Conservation (phyloP, 2,888 invertebrate species). For the Eupithecia abbreviata region DNA sequence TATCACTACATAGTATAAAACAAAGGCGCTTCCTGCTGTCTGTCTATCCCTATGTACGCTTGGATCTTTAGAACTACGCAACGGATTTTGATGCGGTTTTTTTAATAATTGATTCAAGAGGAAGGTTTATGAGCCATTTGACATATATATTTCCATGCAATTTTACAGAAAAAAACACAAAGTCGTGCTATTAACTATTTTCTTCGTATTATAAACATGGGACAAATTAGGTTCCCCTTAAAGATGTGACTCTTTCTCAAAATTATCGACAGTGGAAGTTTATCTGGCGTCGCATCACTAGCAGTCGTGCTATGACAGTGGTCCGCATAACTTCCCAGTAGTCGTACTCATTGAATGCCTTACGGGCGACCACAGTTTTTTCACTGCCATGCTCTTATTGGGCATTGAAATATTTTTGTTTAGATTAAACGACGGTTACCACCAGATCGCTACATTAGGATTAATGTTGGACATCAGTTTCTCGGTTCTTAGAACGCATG, state of each 20-base stretch:
- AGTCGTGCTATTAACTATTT: neutral
- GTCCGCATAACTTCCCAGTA: constrained; percentile 78
- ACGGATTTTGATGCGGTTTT: too few relatives aligned
- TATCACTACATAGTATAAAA: too few relatives aligned
- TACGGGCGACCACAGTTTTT: constrained; percentile 74
- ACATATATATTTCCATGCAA: neutral
- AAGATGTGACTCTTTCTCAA: neutral
- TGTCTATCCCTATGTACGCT: too few relatives aligned
- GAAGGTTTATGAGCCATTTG: too few relatives aligned
- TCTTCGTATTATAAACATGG: neutral
- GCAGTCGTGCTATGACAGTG: constrained; percentile 80
- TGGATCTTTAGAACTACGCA: too few relatives aligned
- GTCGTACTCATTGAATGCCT: constrained; percentile 79
- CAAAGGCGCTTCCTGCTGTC: too few relatives aligned
- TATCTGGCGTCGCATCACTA: constrained; percentile 60
- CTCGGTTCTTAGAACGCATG: constrained; percentile 58
- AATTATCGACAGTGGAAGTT: constrained; percentile 45
- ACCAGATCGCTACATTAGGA: constrained; percentile 79
- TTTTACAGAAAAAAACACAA: neutral
- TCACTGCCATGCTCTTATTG: constrained; percentile 77
- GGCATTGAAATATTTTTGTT: constrained; percentile 82
- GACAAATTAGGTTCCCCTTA: neutral
- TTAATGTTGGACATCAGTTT: constrained; percentile 81
- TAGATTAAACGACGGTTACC: constrained; percentile 80
- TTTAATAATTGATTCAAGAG: too few relatives aligned